Evolutionary conservation across 2,113 vertebrate species (phyloP).

Genomic region (Gobiocypris rarus): DNA sequence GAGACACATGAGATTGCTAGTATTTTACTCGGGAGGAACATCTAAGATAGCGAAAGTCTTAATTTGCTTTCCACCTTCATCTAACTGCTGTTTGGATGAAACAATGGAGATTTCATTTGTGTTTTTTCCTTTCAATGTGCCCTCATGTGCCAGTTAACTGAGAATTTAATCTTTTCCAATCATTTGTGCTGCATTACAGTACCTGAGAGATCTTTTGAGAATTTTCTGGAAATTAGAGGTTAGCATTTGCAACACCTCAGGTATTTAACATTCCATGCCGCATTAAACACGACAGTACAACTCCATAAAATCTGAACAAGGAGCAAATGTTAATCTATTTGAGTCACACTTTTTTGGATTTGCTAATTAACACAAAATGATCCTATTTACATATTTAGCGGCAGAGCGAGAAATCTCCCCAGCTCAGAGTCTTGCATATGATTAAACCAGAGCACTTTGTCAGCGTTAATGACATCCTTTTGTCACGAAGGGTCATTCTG

Average conservation of each 20-base stretch:
- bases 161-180: neutral
- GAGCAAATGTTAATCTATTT: constrained; percentile 46
- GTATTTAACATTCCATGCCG: constrained; percentile 37
- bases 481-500: constrained; percentile 37
- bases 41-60: neutral
- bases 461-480: constrained; percentile 33
- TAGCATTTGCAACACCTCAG: constrained; percentile 42
- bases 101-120: neutral
- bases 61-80: neutral
- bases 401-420: constrained; percentile 26
- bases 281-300: constrained; percentile 22
- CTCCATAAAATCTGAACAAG: constrained; percentile 21
- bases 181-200: neutral
- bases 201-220: constrained; percentile 1
- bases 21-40: neutral
- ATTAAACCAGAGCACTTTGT: constrained; percentile 31
- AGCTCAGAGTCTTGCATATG: constrained; percentile 15
- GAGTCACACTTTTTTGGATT: constrained; percentile 26
- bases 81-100: neutral
- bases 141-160: neutral
- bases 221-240: constrained; percentile 12
- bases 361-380: constrained; percentile 49
- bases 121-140: neutral
- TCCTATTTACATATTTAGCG: constrained; percentile 49
- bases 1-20: neutral